Conservation (phyloP, 2,797 vertebrate genomes). For the Argya squamiceps region DNA sequence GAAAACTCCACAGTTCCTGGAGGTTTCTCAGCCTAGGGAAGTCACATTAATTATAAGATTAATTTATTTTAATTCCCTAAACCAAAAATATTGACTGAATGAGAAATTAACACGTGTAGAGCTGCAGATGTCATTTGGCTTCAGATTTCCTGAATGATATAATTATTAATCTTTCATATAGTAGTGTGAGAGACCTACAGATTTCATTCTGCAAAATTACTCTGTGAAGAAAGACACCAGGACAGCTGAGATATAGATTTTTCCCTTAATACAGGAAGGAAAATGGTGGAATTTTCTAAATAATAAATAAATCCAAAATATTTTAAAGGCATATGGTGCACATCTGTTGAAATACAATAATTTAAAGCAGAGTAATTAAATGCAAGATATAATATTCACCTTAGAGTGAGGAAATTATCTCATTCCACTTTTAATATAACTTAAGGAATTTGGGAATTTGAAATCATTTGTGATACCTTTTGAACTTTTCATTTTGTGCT, state of each 20-base stretch:
- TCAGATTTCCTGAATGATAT: constrained; percentile 75
- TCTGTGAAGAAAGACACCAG: constrained; percentile 66
- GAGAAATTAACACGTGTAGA: constrained; percentile 76
- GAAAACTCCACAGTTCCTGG: constrained; percentile 37
- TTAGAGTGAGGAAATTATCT: constrained; percentile 52
- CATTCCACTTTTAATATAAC: constrained; percentile 46
- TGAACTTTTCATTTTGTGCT: constrained; percentile 32
- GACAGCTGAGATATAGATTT: constrained; percentile 64
- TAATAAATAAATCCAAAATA: constrained; percentile 75
- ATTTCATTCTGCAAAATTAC: constrained; percentile 71
- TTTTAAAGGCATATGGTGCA: constrained; percentile 75
- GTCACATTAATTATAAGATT: constrained; percentile 72
- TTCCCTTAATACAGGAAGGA: constrained; percentile 64
- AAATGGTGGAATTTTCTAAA: constrained; percentile 66
- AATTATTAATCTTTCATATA: constrained; percentile 78
- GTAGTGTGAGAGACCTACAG: constrained; percentile 72
- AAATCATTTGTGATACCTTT: not conserved
- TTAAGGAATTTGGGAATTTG: constrained; percentile 7
- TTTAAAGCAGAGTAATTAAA: constrained; percentile 76
- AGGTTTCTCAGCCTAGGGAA: constrained; percentile 56
- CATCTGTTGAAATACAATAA: constrained; percentile 75
- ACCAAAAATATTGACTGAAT: constrained; percentile 81
- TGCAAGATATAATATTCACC: constrained; percentile 67
- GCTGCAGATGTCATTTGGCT: constrained; percentile 78
- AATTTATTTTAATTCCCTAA: constrained; percentile 77